These are phyloP conservation scores for Rhizoglyphus robini DNA, from an alignment of 1,140 invertebrate genomes.

Conservation along the genomic window DNA sequence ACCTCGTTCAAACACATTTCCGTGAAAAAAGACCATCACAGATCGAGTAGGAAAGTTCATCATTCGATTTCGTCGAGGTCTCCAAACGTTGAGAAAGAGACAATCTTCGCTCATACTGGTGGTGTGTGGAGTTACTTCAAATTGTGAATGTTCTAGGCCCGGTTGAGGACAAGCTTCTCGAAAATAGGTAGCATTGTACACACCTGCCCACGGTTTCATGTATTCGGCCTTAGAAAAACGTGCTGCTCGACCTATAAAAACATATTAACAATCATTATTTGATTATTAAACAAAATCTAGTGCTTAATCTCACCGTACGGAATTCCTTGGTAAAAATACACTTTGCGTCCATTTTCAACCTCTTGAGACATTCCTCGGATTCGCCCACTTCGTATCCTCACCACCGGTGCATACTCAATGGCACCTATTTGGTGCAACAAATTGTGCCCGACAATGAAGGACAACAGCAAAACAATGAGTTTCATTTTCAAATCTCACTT, in stretches of 20 bases:
- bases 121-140: background rate
- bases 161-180: slow-evolving; percentile 25
- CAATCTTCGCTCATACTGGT: slow-evolving; percentile 31
- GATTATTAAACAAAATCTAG: background rate
- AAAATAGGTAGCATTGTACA: background rate
- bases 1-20: slow-evolving; percentile 43
- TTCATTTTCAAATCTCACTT: too few relatives aligned
- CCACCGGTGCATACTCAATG: background rate
- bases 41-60: slow-evolving; percentile 4
- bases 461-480: too few relatives aligned
- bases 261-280: background rate
- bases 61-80: slow-evolving; percentile 23
- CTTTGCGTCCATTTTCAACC: background rate
- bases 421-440: background rate
- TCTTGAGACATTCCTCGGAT: background rate
- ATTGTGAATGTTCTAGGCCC: background rate
- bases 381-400: background rate
- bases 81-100: slow-evolving; percentile 35
- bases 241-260: slow-evolving; percentile 52
- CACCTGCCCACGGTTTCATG: background rate
- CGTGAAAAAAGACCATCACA: slow-evolving; percentile 29
- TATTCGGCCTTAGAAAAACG: slow-evolving; percentile 45
- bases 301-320: background rate
- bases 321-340: background rate
- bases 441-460: too few relatives aligned